Percentiles rank a stretch among this genome's conserved stretches.
phyloP scores from a whole-genome alignment of 2,113 vertebrate genomes.

The Podilymbus podiceps region DNA sequence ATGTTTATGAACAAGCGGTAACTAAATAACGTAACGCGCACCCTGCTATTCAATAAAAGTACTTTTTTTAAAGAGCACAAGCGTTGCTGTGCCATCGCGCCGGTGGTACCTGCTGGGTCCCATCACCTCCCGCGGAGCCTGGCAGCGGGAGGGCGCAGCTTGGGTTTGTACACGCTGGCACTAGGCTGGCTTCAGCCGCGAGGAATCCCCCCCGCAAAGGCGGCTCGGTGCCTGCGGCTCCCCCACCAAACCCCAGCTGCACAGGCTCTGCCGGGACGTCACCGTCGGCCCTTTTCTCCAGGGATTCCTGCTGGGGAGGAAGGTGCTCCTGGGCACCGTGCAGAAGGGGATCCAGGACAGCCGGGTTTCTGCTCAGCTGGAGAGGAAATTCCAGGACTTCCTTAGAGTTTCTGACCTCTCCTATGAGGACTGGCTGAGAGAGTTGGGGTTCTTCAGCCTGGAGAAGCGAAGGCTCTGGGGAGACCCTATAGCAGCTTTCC shows the following conservation, averaged over 20 bases:
- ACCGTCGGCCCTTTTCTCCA: not conserved
- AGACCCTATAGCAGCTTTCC: no score
- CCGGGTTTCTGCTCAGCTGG: not conserved
- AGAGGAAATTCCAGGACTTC: not conserved
- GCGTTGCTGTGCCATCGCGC: not conserved
- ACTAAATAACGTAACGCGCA: not conserved
- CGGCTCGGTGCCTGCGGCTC: not conserved
- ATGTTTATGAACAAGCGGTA: rapidly evolving
- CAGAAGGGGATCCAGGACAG: rapidly evolving
- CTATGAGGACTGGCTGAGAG: no score
- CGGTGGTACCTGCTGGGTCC: not conserved
- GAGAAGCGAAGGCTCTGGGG: no score
- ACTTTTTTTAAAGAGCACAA: no score
- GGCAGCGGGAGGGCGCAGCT: not conserved
- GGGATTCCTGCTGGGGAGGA: not conserved
- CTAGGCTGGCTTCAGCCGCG: not conserved
- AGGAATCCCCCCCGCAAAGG: not conserved
- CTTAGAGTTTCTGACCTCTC: not conserved
- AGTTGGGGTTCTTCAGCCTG: no score
- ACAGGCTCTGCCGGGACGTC: not conserved
- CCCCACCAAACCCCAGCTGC: not conserved
- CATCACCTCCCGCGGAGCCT: not conserved
- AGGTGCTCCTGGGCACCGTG: not conserved
- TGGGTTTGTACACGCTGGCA: not conserved
- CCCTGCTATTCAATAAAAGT: not conserved